A percentile compares a stretch with the other conserved stretches of the same genome.
Conservation (phyloP, 2,113 vertebrate species). For the Mastomys natalensis region DNA sequence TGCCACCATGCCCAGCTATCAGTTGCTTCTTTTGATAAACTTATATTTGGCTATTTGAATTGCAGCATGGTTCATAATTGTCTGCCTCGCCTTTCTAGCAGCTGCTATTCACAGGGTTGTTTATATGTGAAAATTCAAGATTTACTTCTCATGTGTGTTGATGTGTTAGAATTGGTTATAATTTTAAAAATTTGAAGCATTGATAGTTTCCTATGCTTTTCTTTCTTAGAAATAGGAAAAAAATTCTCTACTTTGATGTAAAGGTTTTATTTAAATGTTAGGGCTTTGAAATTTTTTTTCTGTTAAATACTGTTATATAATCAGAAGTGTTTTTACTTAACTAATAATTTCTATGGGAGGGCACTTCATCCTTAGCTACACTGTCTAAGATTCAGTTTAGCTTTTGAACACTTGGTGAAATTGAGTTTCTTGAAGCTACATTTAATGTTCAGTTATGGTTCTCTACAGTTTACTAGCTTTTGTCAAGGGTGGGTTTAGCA, state of each 20-base stretch:
- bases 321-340: slow-evolving; percentile 43
- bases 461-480: not conserved
- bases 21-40: not conserved
- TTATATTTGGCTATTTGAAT: not conserved
- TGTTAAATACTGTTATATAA: not conserved
- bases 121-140: slow-evolving; percentile 6
- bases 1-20: not conserved
- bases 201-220: slow-evolving; percentile 31
- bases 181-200: slow-evolving; percentile 36
- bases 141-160: slow-evolving; percentile 18
- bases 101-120: not conserved
- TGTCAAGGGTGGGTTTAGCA: not conserved
- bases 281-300: slow-evolving; percentile 8
- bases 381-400: not conserved
- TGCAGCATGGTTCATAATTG: not conserved
- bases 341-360: slow-evolving; percentile 61
- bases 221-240: slow-evolving; percentile 12
- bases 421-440: slow-evolving; percentile 17
- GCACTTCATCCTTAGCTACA: slow-evolving; percentile 42
- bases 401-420: slow-evolving; percentile 57
- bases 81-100: slow-evolving; percentile 30
- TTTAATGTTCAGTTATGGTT: slow-evolving; percentile 18
- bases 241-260: not conserved
- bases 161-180: slow-evolving; percentile 31
- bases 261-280: slow-evolving; percentile 46